These are phyloP conservation scores for Agrotis clavis DNA, from an alignment of 2,888 invertebrate genomes.

Conservation along the genomic window DNA sequence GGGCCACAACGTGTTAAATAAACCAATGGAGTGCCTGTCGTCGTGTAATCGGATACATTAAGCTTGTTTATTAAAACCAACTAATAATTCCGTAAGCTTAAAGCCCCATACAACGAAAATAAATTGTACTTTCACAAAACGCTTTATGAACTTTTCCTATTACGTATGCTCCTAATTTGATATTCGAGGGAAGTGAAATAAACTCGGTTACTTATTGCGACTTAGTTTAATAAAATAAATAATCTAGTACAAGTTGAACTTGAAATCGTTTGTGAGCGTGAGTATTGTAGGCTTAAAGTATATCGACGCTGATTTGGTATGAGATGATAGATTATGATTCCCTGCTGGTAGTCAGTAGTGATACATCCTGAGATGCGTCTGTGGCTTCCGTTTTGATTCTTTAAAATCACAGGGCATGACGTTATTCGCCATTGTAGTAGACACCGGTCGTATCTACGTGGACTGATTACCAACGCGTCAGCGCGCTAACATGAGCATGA, in stretches of 20 bases:
- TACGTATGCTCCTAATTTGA: slow-evolving; percentile 42
- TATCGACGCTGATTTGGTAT: slow-evolving; percentile 68
- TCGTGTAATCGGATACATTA: slow-evolving; percentile 62
- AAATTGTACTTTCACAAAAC: slow-evolving; percentile 56
- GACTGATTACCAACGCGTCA: slow-evolving; percentile 74
- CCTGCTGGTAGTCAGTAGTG: slow-evolving; percentile 59
- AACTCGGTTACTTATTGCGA: slow-evolving; percentile 24
- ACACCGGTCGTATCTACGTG: slow-evolving; percentile 79
- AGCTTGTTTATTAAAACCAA: slow-evolving; percentile 57
- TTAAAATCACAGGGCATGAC: slow-evolving; percentile 81
- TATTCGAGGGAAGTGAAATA: slow-evolving; percentile 40
- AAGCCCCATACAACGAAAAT: slow-evolving; percentile 44
- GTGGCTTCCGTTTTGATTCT: slow-evolving; percentile 84
- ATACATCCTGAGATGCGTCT: slow-evolving; percentile 71
- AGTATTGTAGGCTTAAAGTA: slow-evolving; percentile 15
- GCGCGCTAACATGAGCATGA: slow-evolving; percentile 39
- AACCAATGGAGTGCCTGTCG: slow-evolving; percentile 42
- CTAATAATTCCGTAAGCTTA: slow-evolving; percentile 50
- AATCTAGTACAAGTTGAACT: slow-evolving; percentile 29
- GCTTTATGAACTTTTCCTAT: slow-evolving; percentile 38
- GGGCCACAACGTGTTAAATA: slow-evolving; percentile 27
- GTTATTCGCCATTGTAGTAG: slow-evolving; percentile 82
- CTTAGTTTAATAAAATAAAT: slow-evolving; percentile 41
- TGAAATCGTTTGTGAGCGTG: slow-evolving; percentile 12
- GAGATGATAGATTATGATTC: slow-evolving; percentile 61